Base-by-base conservation (phyloP, 2,113 vertebrate genomes). In the Peucedramus taeniatus region DNA sequence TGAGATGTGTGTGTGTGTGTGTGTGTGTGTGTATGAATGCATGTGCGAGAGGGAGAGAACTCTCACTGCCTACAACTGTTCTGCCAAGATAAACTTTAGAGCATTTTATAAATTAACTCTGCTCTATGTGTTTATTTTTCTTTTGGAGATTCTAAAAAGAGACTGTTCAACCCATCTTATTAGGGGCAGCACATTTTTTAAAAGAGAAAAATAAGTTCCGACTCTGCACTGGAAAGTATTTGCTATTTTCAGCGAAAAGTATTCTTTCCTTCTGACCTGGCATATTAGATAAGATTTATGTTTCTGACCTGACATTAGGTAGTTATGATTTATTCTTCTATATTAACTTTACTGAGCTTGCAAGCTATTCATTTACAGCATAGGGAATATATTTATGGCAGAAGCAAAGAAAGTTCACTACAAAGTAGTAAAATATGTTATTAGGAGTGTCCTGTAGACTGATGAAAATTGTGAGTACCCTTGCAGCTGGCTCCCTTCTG, bases 51-150 rank as follows among this genome's bases (percentile, higher is more conserved):
- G 68, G 86, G 72, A 97, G 83, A 76, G 87, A 97, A 97, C 94
- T 96, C 93, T 97, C 78, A 53, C 88, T 94, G 95, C 95, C 96
- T 90, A 59, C 95, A 96, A 96, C 78, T 89, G 79, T 94, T 85
- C 91, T 96, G 97, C 96, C 96, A 97, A 97, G 86, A 96, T 96
- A 97, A 98, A 98, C 95, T 88, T 87, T 89, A 83, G 93, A 96
- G 90, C 92, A 95, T 97, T 97, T 97, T 96, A 98, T 97, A 98
- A 98, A 97, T 98, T 98, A 98, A 98, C 95, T 98, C 57, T 50
- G 91, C 87, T 98, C 96, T 87, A 54, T 87, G 66, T 97, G 96
- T 98, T 97, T 98, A 95, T 96, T 98, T 98, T 98, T 96, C 96
- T 98, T 96, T 89, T 70, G 72, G 92, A 97, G 94, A 94, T 97